Evolutionary conservation across 2,888 invertebrate species (phyloP).

Genomic region (Embidobia sp.): DNA sequence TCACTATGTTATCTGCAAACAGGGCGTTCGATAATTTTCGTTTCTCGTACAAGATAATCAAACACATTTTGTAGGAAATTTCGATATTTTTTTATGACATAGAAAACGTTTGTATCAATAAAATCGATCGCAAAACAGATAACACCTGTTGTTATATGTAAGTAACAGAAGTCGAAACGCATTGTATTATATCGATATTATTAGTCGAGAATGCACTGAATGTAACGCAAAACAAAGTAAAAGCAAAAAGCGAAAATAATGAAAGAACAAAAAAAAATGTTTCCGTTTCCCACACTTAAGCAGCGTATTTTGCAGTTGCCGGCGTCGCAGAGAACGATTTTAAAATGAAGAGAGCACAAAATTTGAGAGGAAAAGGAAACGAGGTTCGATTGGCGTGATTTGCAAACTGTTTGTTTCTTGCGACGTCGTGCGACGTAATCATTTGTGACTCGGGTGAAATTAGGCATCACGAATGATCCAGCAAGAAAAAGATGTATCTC

Average conservation of each 20-base stretch:
- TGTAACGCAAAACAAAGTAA: conserved; percentile 16
- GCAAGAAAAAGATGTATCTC: conserved; percentile 45
- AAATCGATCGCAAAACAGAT: conserved; percentile 24
- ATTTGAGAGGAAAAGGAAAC: too few relatives aligned
- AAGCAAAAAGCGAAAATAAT: background rate
- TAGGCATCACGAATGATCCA: conserved; percentile 29
- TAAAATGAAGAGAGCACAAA: too few relatives aligned
- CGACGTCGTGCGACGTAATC: conserved; percentile 33
- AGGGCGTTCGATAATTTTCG: conserved; percentile 51
- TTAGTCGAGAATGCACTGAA: conserved; percentile 24
- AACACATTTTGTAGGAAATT: conserved; percentile 61
- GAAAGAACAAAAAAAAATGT: background rate
- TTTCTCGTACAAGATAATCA: conserved; percentile 59
- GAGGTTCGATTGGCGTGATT: too few relatives aligned
- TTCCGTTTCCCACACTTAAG: too few relatives aligned
- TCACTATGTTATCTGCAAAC: conserved; percentile 34
- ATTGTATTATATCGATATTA: conserved; percentile 38
- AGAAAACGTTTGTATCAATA: conserved; percentile 40
- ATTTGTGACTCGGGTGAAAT: conserved; percentile 52
- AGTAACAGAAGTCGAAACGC: conserved; percentile 13
- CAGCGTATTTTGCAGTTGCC: too few relatives aligned
- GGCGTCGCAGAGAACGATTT: too few relatives aligned
- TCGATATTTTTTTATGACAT: conserved; percentile 61
- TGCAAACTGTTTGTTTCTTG: conserved; percentile 23
- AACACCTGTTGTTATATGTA: conserved; percentile 15